A percentile compares a stretch with the other conserved stretches of the same genome.
Conservation (phyloP, 2,888 invertebrate genomes). For the Andricus curvator region DNA sequence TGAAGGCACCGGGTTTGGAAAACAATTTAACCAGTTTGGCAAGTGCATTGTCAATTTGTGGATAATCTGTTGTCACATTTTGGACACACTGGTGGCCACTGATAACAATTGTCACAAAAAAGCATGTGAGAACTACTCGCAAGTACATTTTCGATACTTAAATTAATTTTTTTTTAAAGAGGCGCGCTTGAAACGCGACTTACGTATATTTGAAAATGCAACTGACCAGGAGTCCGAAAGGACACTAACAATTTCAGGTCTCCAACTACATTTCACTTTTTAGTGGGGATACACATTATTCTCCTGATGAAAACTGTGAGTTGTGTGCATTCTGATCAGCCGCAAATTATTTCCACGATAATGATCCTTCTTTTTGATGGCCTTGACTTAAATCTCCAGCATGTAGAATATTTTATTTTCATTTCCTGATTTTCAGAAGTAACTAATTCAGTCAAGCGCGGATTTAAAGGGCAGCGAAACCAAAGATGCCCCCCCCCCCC, state of each 20-base stretch:
- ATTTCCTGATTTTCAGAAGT: too few relatives aligned
- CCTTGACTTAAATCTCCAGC: too few relatives aligned
- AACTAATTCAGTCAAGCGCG: too few relatives aligned
- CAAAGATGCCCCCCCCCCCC: too few relatives aligned
- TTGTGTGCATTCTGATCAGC: too few relatives aligned
- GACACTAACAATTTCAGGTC: conserved; percentile 47
- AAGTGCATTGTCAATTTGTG: conserved; percentile 67
- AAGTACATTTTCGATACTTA: conserved; percentile 48
- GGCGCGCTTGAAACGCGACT: conserved; percentile 50
- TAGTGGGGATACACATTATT: too few relatives aligned
- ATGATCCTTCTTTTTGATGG: too few relatives aligned
- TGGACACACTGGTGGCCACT: conserved; percentile 49
- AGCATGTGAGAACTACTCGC: conserved; percentile 49
- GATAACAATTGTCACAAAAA: conserved; percentile 45
- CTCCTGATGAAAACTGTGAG: too few relatives aligned
- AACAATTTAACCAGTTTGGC: conserved; percentile 75
- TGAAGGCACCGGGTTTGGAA: conserved; percentile 76
- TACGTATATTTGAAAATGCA: conserved; percentile 62
- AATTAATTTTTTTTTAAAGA: background rate
- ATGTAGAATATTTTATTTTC: too few relatives aligned
- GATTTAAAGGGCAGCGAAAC: too few relatives aligned
- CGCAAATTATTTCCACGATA: too few relatives aligned
- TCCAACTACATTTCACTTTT: conserved; percentile 46
- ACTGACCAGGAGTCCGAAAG: conserved; percentile 58
- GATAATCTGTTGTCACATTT: conserved; percentile 55